Percentiles rank a stretch among this genome's conserved stretches.
phyloP scores from a whole-genome alignment of 2,888 invertebrate genomes.

The Chrysomela aeneicollis region DNA sequence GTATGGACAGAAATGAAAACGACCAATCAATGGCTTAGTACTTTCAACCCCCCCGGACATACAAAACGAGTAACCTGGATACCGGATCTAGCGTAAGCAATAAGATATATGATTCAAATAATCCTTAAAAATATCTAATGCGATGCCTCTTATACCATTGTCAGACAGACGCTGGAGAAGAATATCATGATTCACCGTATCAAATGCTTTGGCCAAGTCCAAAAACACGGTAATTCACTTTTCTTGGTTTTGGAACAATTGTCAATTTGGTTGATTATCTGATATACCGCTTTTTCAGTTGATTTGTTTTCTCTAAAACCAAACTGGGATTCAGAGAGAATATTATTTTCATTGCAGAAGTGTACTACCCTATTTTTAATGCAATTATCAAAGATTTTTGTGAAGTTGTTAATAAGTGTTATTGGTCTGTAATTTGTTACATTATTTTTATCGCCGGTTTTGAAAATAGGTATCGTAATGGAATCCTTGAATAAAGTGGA shows the following conservation, averaged over 20 bases:
- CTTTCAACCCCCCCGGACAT: too few relatives aligned
- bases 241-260: constrained; percentile 6
- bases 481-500: background rate
- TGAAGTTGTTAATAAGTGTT: background rate
- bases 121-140: constrained; percentile 1
- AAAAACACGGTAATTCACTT: constrained; percentile 8
- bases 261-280: constrained; percentile 1
- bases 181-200: constrained; percentile 8
- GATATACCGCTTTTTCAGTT: constrained; percentile 7
- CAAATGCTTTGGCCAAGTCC: constrained; percentile 10
- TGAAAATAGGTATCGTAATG: background rate
- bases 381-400: background rate
- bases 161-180: constrained; percentile 6
- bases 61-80: too few relatives aligned
- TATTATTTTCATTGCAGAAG: background rate
- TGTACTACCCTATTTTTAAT: background rate
- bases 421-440: background rate
- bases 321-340: background rate
- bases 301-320: constrained; percentile 9
- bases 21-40: too few relatives aligned
- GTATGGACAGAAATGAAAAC: too few relatives aligned
- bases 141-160: constrained; percentile 8
- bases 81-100: too few relatives aligned
- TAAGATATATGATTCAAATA: background rate
- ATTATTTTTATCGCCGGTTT: background rate